Base-by-base conservation (phyloP, 2,797 vertebrate genomes). In the Carduelis carduelis region DNA sequence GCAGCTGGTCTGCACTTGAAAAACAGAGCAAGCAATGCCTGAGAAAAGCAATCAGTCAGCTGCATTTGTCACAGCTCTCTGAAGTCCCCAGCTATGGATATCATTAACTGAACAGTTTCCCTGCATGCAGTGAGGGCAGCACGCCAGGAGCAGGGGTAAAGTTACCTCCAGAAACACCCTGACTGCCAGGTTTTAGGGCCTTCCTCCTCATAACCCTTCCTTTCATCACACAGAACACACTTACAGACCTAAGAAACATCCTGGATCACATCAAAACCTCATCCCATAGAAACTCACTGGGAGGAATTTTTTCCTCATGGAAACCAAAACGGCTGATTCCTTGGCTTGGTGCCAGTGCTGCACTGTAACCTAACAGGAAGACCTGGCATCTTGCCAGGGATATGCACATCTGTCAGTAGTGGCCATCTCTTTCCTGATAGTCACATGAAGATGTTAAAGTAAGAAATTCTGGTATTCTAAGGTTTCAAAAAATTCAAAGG, bases 41-140 rank as follows among this genome's bases (percentile, higher is more conserved):
- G 93, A 93, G 91, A 41, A 93, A 97, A 85, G 55, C 69, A 91
- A 93, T 96, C 71, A 87, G 86, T 96, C 87, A 95, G 50, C 60
- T 76, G 44, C 70, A 75, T 93, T 93, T 93, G 32, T 66, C 83
- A 90, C 88, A 94, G 87, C 44, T 60, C 83, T 66, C 30, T 61
- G 78, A 87, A 96, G 64, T 72, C n/a, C 76, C 61, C 50, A 59
- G 80, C 55, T 94, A 88, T 49, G 85, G 93, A 88, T 94, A 66
- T 59, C 10, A 5, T 78, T 83, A 83, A 69, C 57, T 16, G 39
- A 95, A 47, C 49, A 59, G 87, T 32, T 92, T 83, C 46, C 76
- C 61, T 89, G 64, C 52, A 3, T 60, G 15, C 37, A 82, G 77
- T 77, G 57, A 83, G 35, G 76, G 74, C 90, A 90, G 68, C 77